Percentiles rank a stretch among this genome's conserved stretches.
Conservation (phyloP, 2,797 vertebrate species). For the Lutjanus argentimaculatus region DNA sequence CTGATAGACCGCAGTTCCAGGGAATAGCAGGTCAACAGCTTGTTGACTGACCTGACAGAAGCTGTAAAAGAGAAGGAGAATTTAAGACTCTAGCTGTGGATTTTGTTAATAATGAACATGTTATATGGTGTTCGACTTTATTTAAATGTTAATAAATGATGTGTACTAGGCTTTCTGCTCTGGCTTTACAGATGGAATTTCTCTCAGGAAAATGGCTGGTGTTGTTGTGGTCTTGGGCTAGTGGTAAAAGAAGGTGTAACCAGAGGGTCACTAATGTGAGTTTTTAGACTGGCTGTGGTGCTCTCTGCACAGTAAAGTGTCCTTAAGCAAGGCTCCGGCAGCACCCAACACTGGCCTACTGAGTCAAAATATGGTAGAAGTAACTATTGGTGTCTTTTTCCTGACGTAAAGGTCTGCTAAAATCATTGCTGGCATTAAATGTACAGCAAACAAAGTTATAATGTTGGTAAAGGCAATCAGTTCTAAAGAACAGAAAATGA, state of each 20-base stretch:
- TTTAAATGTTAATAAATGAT: conserved; percentile 34
- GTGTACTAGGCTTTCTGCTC: neutral
- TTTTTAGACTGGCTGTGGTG: neutral
- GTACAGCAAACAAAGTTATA: no score
- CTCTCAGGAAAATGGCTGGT: conserved; percentile 4
- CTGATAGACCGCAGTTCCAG: conserved; percentile 49
- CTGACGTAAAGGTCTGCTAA: no score
- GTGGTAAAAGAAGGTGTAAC: conserved; percentile 31
- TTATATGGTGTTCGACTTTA: conserved; percentile 24
- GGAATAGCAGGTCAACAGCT: conserved; percentile 35
- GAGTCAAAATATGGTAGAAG: neutral
- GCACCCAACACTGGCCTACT: neutral
- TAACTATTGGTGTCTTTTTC: no score
- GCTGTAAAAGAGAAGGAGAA: conserved; percentile 21
- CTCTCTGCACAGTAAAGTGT: neutral
- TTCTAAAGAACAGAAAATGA: no score
- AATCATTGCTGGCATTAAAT: neutral
- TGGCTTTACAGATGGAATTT: neutral
- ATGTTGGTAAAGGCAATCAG: no score
- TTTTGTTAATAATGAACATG: conserved; percentile 19
- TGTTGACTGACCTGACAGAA: conserved; percentile 61
- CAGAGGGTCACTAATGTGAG: conserved; percentile 8
- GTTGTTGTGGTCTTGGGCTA: conserved; percentile 23
- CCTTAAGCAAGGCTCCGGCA: neutral
- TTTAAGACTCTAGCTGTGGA: conserved; percentile 2